Base-by-base conservation (phyloP, 2,888 invertebrate species). In the Amiota minor region DNA sequence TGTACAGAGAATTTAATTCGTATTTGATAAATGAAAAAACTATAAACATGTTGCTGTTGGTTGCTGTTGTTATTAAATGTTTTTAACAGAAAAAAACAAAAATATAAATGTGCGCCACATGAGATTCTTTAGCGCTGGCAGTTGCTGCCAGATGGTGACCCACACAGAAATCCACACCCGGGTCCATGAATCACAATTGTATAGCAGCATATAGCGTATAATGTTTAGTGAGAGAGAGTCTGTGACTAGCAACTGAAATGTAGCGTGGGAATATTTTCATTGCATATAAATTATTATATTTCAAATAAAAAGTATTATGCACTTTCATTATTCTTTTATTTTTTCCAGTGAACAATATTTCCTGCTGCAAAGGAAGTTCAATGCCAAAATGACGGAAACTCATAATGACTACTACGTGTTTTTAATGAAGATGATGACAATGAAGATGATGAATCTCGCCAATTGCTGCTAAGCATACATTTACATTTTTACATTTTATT, bases 231-330 rank as follows among this genome's bases (percentile, higher is more conserved):
- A 69, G 69, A 64, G 73, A 72, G 70, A 53, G 23, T 62, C 12
- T 56, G 75, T 55, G 16, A 14, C 65, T 64, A 69, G 73, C 75
- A 81, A 72, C 84, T 81, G 80, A 62, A 49, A 74, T 74, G 75
- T 78, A 78, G 86, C 86, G 83, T 83, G 83, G 82, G 83, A 83
- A 86, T 70, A 75, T 79, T 64, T 35, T 74, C 61, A 55, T 74
- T 74, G 71, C 74, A 72, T 72, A 74, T 75, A 72, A 74, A 76
- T 74, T 76, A 74, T 59, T 80, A n/a, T n/a, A n/a, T n/a, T 68
- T 23, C 46, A 23, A 23, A 53, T 68, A 47, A 18, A 12, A 49
- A 65, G 20, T 65, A 65, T 65, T 46, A 18, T 46, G 16, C 23
- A 35, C 20, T 62, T 62, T 18, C 11, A 59, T 59, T 14, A 53